A percentile compares a stretch with the other conserved stretches of the same genome.
phyloP scores from a whole-genome alignment of 2,797 vertebrate species.

The Gymnocypris eckloni region DNA sequence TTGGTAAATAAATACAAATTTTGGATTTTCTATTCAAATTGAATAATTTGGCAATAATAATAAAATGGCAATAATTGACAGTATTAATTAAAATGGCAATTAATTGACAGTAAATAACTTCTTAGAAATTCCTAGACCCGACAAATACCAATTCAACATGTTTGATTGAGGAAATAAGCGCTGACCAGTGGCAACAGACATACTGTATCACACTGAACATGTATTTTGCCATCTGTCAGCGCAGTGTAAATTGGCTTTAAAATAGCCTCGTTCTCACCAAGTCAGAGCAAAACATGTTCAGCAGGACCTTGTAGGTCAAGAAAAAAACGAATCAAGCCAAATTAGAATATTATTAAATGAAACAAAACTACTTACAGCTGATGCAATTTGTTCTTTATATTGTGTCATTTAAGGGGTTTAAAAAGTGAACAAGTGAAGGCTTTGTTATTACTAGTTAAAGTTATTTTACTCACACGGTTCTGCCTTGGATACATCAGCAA shows the following conservation, averaged over 20 bases:
- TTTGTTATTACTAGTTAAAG: slow-evolving; percentile 4
- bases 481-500: background rate
- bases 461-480: background rate
- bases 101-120: background rate
- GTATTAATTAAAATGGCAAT: no score
- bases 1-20: no score
- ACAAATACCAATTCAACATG: background rate
- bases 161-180: background rate
- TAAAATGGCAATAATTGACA: no score
- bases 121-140: background rate
- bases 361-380: background rate
- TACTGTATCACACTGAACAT: background rate
- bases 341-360: background rate
- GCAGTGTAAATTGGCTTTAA: background rate
- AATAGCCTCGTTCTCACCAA: background rate
- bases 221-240: background rate
- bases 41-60: no score
- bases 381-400: background rate
- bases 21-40: no score
- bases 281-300: background rate
- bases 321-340: background rate
- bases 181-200: background rate
- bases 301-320: background rate
- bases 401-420: background rate
- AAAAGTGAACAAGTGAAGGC: background rate